Percentiles rank a stretch among this genome's conserved stretches.
phyloP scores from a whole-genome alignment of 2,888 invertebrate species.

The Thera obeliscata region DNA sequence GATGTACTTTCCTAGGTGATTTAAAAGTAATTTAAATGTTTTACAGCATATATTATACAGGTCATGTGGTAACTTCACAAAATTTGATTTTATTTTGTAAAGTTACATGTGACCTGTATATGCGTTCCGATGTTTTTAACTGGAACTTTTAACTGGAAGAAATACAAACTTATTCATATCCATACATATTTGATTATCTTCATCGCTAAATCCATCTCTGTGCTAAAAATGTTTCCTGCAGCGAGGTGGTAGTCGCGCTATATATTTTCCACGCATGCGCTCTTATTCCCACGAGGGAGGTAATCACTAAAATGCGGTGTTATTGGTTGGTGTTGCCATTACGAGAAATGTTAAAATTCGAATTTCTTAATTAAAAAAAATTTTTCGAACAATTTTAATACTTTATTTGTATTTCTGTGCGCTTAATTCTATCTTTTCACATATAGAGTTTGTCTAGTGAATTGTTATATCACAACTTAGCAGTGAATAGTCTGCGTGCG shows the following conservation, averaged over 20 bases:
- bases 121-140: too few relatives aligned
- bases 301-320: conserved; percentile 70
- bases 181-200: neutral
- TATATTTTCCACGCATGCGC: conserved; percentile 80
- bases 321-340: conserved; percentile 53
- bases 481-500: conserved; percentile 51
- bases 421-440: neutral
- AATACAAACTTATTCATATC: too few relatives aligned
- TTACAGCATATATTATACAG: too few relatives aligned
- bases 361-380: neutral
- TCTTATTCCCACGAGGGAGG: conserved; percentile 58
- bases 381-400: neutral
- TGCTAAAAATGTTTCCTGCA: conserved; percentile 64
- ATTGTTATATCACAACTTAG: neutral
- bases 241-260: conserved; percentile 69
- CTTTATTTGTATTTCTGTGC: neutral
- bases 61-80: too few relatives aligned
- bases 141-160: too few relatives aligned
- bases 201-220: conserved; percentile 56
- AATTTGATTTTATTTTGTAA: too few relatives aligned
- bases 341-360: conserved; percentile 6
- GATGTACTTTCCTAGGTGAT: too few relatives aligned
- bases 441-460: neutral
- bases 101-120: too few relatives aligned
- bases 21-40: too few relatives aligned